These are phyloP conservation scores for Drosophila ercepeae DNA, from an alignment of 1,140 invertebrate species.

Conservation along the genomic window DNA sequence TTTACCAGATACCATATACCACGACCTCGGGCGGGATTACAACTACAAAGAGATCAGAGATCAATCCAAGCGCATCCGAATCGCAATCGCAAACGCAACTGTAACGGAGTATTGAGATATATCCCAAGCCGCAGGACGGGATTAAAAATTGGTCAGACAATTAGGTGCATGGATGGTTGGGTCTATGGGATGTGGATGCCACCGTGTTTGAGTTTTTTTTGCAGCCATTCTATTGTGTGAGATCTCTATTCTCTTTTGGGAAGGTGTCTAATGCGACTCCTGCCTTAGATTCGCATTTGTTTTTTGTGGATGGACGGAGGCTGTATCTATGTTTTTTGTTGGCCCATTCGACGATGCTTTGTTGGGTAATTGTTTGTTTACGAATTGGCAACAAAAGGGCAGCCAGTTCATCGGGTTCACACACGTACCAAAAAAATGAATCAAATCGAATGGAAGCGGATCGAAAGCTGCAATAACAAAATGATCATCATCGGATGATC, in stretches of 20 bases:
- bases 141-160: constrained; percentile 60
- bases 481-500: constrained; percentile 48
- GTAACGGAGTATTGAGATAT: constrained; percentile 70
- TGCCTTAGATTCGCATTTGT: background rate
- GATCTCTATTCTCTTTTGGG: constrained; percentile 24
- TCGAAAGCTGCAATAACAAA: constrained; percentile 76
- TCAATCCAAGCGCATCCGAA: constrained; percentile 56
- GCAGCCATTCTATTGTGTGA: constrained; percentile 44
- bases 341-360: constrained; percentile 61
- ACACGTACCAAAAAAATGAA: constrained; percentile 72
- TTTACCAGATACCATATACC: constrained; percentile 1
- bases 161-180: constrained; percentile 24
- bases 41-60: constrained; percentile 54
- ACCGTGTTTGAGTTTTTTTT: constrained; percentile 59
- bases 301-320: constrained; percentile 5
- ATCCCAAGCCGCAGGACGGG: constrained; percentile 67
- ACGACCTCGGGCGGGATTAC: constrained; percentile 15
- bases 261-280: constrained; percentile 65
- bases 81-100: constrained; percentile 56
- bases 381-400: constrained; percentile 72
- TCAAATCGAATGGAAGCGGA: constrained; percentile 43
- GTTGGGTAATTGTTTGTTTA: constrained; percentile 80
- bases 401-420: constrained; percentile 70
- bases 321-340: constrained; percentile 35
- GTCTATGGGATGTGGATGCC: constrained; percentile 51